These are phyloP conservation scores for Dugesia japonica DNA, from an alignment of 2,888 invertebrate genomes.

Conservation along the genomic window DNA sequence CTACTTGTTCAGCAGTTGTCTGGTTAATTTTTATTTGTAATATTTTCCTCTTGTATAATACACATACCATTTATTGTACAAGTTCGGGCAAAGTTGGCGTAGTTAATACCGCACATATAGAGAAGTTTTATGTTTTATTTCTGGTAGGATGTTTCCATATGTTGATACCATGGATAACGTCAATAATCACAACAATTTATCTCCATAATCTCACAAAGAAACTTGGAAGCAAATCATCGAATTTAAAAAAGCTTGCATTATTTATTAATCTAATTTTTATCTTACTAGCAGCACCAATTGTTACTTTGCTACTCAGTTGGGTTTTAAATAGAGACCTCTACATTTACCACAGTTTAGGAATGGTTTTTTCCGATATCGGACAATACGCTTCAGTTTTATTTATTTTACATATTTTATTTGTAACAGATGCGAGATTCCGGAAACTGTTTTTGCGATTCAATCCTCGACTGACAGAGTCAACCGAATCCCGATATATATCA, in stretches of 20 bases:
- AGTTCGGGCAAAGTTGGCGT: neutral
- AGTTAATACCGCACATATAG: neutral
- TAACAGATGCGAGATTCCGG: neutral
- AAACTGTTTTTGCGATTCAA: neutral
- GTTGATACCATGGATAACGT: neutral
- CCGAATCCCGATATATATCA: neutral
- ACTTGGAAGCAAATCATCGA: neutral
- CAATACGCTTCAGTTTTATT: neutral
- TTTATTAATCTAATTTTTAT: neutral
- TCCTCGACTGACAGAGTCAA: neutral
- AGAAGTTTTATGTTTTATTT: neutral
- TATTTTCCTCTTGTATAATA: neutral
- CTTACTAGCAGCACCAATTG: neutral
- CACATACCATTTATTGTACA: neutral
- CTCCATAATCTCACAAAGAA: neutral
- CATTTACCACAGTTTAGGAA: neutral
- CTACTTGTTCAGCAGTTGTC: neutral
- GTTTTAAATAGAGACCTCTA: neutral
- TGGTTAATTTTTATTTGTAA: neutral
- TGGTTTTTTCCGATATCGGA: neutral
- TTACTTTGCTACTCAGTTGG: neutral
- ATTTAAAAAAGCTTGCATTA: neutral
- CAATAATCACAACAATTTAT: neutral
- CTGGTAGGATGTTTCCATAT: neutral
- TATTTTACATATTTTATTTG: neutral